These are phyloP conservation scores for Adela reaumurella DNA, from an alignment of 2,888 invertebrate species.

Conservation along the genomic window DNA sequence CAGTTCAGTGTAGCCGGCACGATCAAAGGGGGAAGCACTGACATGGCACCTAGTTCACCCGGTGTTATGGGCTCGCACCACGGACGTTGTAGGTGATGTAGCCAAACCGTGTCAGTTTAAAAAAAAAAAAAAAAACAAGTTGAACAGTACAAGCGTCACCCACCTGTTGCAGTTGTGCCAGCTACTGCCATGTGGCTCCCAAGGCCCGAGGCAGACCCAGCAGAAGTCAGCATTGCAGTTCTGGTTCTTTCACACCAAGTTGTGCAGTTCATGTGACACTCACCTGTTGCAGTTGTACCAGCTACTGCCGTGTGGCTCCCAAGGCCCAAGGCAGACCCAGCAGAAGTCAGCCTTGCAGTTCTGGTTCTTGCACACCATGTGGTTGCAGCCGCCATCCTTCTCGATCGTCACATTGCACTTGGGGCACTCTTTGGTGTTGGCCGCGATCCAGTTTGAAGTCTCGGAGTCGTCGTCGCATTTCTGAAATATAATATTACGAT, in stretches of 20 bases:
- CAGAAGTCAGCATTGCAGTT: slow-evolving; percentile 98
- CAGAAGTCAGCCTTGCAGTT: slow-evolving; percentile 98
- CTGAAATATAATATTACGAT: slow-evolving; percentile 15
- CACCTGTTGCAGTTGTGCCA: slow-evolving; percentile 97
- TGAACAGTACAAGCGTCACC: background rate
- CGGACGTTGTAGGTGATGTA: too few relatives aligned
- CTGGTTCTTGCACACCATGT: slow-evolving; percentile 99
- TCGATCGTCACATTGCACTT: slow-evolving; percentile 97
- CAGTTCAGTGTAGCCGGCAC: too few relatives aligned
- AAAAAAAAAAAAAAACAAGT: background rate
- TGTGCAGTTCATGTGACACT: slow-evolving; percentile 54
- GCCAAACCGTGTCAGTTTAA: too few relatives aligned
- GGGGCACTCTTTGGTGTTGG: slow-evolving; percentile 99
- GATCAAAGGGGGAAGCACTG: too few relatives aligned
- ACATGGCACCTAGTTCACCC: too few relatives aligned
- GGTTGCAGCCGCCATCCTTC: slow-evolving; percentile 98
- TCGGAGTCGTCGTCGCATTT: slow-evolving; percentile 99
- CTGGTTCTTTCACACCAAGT: slow-evolving; percentile 99
- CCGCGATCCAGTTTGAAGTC: slow-evolving; percentile 99
- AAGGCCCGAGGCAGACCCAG: slow-evolving; percentile 98
- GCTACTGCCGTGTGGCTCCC: slow-evolving; percentile 97
- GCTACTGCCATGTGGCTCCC: slow-evolving; percentile 97
- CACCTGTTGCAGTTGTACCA: slow-evolving; percentile 97
- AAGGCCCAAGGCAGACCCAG: slow-evolving; percentile 98
- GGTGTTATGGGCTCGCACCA: too few relatives aligned